Conservation (phyloP, 2,113 vertebrate species). For the Poicephalus gulielmi region DNA sequence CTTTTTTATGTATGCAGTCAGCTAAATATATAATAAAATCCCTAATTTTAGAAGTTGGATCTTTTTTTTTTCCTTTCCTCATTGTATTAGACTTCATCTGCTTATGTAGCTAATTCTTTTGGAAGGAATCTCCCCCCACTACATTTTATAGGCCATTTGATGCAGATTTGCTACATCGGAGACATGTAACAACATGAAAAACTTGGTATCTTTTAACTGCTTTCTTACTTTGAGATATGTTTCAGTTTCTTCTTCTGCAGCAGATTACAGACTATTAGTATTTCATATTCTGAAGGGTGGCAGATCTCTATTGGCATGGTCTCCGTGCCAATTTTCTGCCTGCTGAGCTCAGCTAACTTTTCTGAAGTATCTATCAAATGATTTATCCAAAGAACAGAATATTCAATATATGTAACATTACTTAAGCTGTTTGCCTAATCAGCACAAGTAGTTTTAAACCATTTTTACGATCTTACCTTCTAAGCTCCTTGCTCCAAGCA, state of each 20-base stretch:
- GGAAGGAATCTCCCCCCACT: not conserved
- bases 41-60: not conserved
- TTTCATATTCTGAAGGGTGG: not conserved
- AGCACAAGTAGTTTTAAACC: slow-evolving; percentile 2
- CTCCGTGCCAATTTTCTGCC: not conserved
- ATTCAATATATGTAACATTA: not conserved
- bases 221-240: not conserved
- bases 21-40: not conserved
- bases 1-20: not conserved
- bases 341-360: slow-evolving; percentile 8
- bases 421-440: slow-evolving; percentile 18
- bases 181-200: not conserved
- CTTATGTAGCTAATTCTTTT: not conserved
- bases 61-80: not conserved
- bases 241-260: not conserved
- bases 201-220: not conserved
- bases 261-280: not conserved
- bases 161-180: not conserved
- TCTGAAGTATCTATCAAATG: slow-evolving; percentile 1
- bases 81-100: not conserved
- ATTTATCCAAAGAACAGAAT: not conserved
- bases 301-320: not conserved
- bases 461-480: not conserved
- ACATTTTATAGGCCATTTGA: slow-evolving; percentile 16
- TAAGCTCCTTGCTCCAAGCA: not conserved